Evolutionary conservation across 2,888 invertebrate species (phyloP).

Genomic region (Megastigmus dorsalis): DNA sequence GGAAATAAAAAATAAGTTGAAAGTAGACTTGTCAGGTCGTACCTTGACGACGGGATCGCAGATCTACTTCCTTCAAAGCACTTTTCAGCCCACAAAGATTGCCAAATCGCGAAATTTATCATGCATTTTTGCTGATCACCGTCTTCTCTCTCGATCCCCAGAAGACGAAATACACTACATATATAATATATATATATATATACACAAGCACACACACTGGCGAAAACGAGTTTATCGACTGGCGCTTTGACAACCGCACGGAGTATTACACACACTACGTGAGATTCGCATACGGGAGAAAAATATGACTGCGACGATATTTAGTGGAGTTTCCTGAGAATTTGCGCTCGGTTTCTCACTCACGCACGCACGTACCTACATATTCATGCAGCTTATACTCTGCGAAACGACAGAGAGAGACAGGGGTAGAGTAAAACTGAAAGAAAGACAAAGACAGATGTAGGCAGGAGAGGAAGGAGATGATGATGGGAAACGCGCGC

Average conservation of each 20-base stretch:
- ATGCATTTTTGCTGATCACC: too few species aligned
- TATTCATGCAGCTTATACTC: too few species aligned
- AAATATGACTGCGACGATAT: neutral
- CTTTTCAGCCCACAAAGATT: too few species aligned
- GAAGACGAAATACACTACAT: too few species aligned
- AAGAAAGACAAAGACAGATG: neutral
- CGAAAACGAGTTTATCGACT: slow-evolving; percentile 42
- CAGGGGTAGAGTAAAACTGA: neutral
- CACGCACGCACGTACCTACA: neutral
- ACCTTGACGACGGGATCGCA: too few species aligned
- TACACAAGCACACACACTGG: neutral
- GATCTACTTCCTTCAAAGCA: too few species aligned
- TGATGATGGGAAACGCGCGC: neutral
- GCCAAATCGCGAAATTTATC: too few species aligned
- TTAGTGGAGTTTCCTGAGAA: too few species aligned
- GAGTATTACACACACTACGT: neutral
- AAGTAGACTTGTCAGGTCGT: too few species aligned
- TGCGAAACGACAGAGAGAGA: neutral
- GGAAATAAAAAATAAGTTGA: too few species aligned
- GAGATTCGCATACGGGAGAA: neutral
- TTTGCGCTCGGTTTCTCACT: neutral
- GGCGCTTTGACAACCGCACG: slow-evolving; percentile 41
- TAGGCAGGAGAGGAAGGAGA: neutral
- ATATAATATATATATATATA: too few species aligned
- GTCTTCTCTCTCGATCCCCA: too few species aligned